Percentiles rank a stretch among this genome's conserved stretches.
These are phyloP conservation scores for Daboia siamensis DNA, from an alignment of 2,113 vertebrate species.

Conservation along the genomic window DNA sequence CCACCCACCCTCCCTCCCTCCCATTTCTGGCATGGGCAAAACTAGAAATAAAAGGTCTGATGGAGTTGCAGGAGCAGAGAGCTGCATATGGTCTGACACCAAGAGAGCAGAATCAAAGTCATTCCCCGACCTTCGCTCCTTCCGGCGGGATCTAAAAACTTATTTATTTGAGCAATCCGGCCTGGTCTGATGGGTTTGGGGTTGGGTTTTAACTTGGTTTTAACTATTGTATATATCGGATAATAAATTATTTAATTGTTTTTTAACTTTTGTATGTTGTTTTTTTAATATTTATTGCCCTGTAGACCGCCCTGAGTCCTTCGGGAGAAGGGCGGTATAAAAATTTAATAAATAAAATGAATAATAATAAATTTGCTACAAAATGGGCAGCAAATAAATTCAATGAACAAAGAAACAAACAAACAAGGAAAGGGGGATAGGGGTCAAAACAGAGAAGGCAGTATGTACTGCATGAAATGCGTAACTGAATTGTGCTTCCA, in stretches of 20 bases:
- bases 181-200: too few species aligned
- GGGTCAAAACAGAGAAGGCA: background rate
- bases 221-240: too few species aligned
- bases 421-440: background rate
- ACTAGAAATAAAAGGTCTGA: background rate
- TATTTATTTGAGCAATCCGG: too few species aligned
- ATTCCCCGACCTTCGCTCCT: too few species aligned
- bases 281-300: too few species aligned
- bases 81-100: background rate
- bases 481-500: background rate
- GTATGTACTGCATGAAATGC: background rate
- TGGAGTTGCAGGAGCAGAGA: background rate
- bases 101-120: background rate
- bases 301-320: too few species aligned
- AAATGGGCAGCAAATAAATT: background rate
- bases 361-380: background rate
- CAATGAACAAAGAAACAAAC: background rate
- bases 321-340: too few species aligned
- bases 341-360: too few species aligned
- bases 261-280: too few species aligned
- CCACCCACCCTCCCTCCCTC: background rate
- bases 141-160: too few species aligned
- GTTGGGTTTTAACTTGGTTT: too few species aligned
- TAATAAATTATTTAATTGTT: too few species aligned
- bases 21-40: background rate